Base-by-base conservation (phyloP, 53 echinoderm and acorn worm genomes). In the Luidia sarsii region DNA sequence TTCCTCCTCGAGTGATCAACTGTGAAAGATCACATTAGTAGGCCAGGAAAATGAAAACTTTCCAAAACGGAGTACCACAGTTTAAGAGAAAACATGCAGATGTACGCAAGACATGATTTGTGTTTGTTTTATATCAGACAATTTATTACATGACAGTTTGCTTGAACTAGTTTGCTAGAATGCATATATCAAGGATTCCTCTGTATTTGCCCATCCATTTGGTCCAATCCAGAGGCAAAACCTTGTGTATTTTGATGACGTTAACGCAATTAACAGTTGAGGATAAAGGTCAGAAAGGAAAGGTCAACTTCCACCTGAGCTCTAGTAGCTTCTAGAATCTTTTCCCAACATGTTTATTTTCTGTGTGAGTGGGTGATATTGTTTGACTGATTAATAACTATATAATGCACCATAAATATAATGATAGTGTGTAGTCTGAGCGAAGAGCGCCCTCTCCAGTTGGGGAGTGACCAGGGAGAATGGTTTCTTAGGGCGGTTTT, bases 401-500 rank as follows among this genome's bases (percentile, higher is more conserved):
- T 55, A 77, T 77, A 77, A 77, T 77, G 77, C 77, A 77, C 77
- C 77, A 61, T 77, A 25, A 45, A 21, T 39, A 77, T 61, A 41
- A 77, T 19, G 72, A 77, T 77, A 77, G 77, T 61, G 77, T 60
- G 59, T 77, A 77, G 77, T 77, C 77, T 77, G 77, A 77, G 77
- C 61, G 77, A 77, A 77, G 77, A 77, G 77, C 60, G 77, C 77
- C 77, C 77, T 77, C 77, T 59, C 59, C 37, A 41, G 72, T 54
- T 59, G 45, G 77, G 32, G 59, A 59, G 60, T 8, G 14, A 45
- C 27, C 29, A 59, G 61, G 61, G 77, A 77, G 61, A 60, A 77
- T 35, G 28, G 77, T 59, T 60, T 77, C 61, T 41, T 22, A 77
- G 59, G 61, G 77, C 59, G 43, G 77, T 77, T 59, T 77, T 77